Evolutionary conservation across 2,888 invertebrate species (phyloP), one percentile per base, ranked within the genome.

Genomic region (Podabrus alpinus): DNA sequence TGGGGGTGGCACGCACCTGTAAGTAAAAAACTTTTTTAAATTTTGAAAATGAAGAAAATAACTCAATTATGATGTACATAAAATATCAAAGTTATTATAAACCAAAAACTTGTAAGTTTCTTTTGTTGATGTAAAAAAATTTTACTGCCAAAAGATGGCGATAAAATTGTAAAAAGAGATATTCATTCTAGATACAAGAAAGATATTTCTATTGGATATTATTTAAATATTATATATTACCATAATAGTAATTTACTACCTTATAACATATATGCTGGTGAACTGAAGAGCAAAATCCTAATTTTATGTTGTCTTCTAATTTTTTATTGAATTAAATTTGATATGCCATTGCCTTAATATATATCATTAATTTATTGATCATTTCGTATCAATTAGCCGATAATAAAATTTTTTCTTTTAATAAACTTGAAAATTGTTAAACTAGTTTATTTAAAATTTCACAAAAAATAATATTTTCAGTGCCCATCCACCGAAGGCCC

Each of bases 1-100:
- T 88, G 88, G 88, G 87, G 86, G 60, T 88, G 88, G 88, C 86
- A 86, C 76, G 82, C 83, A 66, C 77, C 84, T 71, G 87, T 86
- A 84, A 84, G 80, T 80, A 73, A 9, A 59, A 62, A 25, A 10
- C 24, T 15, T 45, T 69, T 59, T 21, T 59, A 60, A 69, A 17
- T 29, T 19, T 59, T 69, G 9, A 45, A 45, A 45, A 45, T 45
- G 45, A 45, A 45, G 45, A 45, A n/a, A 45, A n/a, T 45, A 45
- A 45, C 45, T 45, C n/a, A 45, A 45, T 45, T 45, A 45, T 45
- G 45, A 45, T 45, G n/a, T n/a, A n/a, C 2, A 19, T 45, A 45
- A 45, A 45, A 45, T 45, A 45, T 45, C 45, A 13, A 45, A 45
- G 45, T 45, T 29, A 9, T 29, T 45, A 45, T 45, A 45, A 45